These are phyloP conservation scores for Bostrychus sinensis DNA, from an alignment of 2,113 vertebrate species.

Conservation along the genomic window DNA sequence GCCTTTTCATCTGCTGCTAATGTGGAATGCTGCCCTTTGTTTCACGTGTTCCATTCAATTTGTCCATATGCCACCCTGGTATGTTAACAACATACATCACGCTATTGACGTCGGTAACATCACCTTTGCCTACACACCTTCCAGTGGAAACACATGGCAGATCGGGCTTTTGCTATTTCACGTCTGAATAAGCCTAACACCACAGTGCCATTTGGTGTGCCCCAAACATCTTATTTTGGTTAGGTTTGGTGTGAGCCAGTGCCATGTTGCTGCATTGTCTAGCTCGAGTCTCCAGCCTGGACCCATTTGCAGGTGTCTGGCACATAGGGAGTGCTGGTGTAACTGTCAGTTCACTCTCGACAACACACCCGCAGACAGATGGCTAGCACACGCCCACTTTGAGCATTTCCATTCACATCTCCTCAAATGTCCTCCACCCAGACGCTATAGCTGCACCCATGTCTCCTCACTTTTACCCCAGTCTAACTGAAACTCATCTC, in stretches of 20 bases:
- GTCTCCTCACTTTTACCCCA: constrained; percentile 22
- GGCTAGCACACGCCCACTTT: constrained; percentile 58
- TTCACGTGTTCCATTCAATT: neutral
- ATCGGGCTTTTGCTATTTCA: neutral
- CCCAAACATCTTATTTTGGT: neutral
- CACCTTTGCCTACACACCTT: neutral
- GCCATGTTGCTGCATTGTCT: constrained; percentile 16
- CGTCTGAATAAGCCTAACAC: neutral
- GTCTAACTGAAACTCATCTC: constrained; percentile 52
- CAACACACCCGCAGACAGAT: constrained; percentile 66
- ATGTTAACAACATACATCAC: neutral
- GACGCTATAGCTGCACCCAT: constrained; percentile 17
- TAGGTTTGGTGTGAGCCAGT: neutral
- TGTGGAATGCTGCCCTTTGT: neutral
- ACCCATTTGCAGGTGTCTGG: constrained; percentile 45
- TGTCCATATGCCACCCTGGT: neutral
- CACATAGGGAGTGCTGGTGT: constrained; percentile 27
- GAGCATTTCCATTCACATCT: constrained; percentile 51
- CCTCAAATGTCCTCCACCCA: constrained; percentile 21
- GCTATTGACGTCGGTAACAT: neutral
- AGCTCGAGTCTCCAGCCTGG: constrained; percentile 22
- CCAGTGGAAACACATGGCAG: neutral
- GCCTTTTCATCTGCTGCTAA: neutral
- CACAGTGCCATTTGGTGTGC: neutral
- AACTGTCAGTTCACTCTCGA: constrained; percentile 53